Percentiles rank a stretch among this genome's conserved stretches.
phyloP scores from a whole-genome alignment of 2,888 invertebrate species.

The Apodemia mormo region DNA sequence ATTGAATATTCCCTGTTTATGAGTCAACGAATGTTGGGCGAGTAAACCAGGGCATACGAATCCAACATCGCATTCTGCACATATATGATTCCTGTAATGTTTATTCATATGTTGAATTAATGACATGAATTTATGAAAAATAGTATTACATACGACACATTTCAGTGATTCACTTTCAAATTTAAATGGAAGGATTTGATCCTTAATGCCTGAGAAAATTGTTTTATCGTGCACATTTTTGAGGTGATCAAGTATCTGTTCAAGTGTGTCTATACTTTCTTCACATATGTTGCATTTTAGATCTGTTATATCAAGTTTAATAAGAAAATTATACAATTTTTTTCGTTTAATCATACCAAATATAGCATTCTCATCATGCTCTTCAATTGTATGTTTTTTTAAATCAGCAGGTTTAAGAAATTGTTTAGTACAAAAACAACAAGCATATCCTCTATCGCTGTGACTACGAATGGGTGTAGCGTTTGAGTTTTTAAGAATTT shows the following conservation, averaged over 20 bases:
- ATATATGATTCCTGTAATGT: conserved; percentile 69
- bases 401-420: conserved; percentile 42
- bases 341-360: conserved; percentile 24
- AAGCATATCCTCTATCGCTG: conserved; percentile 43
- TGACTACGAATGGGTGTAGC: conserved; percentile 47
- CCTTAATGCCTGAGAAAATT: too few species aligned
- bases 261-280: conserved; percentile 40
- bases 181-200: conserved; percentile 58
- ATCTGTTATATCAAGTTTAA: conserved; percentile 53
- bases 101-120: conserved; percentile 71
- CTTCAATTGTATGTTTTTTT: conserved; percentile 44
- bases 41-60: conserved; percentile 47
- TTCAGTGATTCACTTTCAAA: conserved; percentile 50
- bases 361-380: conserved; percentile 35
- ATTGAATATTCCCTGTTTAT: conserved; percentile 48
- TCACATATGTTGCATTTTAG: conserved; percentile 50
- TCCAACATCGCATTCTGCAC: conserved; percentile 66
- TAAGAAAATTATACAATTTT: neutral
- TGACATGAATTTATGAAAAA: conserved; percentile 65
- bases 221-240: conserved; percentile 42
- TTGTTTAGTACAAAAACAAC: conserved; percentile 45
- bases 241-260: conserved; percentile 45
- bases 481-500: conserved; percentile 45
- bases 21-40: conserved; percentile 37
- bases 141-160: conserved; percentile 63